Evolutionary conservation across 1,140 invertebrate species (phyloP).

Genomic region (Callitettix versicolor): DNA sequence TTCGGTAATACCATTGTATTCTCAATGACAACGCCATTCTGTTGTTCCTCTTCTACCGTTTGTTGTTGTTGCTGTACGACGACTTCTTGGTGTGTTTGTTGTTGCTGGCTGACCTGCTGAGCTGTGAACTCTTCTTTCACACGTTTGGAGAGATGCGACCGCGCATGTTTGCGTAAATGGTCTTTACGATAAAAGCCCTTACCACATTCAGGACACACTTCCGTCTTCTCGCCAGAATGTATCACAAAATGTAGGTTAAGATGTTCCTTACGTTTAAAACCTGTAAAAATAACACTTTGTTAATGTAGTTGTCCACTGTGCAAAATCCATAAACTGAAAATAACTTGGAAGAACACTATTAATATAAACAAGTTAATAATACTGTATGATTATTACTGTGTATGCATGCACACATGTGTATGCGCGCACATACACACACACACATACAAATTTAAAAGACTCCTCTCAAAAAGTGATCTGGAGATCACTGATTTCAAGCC

Average conservation of each 20-base stretch:
- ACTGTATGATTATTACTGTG: no score
- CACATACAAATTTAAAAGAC: no score
- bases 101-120: conserved; percentile 22
- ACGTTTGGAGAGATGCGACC: conserved; percentile 58
- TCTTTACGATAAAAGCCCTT: conserved; percentile 78
- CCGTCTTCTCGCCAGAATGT: conserved; percentile 70
- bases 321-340: no score
- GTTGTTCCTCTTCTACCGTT: not conserved
- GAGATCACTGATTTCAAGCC: no score
- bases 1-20: conserved; percentile 21
- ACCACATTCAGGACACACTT: conserved; percentile 49
- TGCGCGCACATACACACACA: no score
- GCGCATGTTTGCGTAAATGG: conserved; percentile 48
- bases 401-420: no score
- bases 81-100: conserved; percentile 6
- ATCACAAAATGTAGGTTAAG: conserved; percentile 68
- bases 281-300: no score
- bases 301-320: no score
- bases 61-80: not conserved
- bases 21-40: conserved; percentile 4
- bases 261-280: conserved; percentile 70
- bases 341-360: no score
- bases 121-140: conserved; percentile 45
- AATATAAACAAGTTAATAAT: no score
- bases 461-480: no score